Percentiles rank a stretch among this genome's conserved stretches.
Evolutionary conservation across 2,113 vertebrate species (phyloP).

Genomic region (Limanda limanda): DNA sequence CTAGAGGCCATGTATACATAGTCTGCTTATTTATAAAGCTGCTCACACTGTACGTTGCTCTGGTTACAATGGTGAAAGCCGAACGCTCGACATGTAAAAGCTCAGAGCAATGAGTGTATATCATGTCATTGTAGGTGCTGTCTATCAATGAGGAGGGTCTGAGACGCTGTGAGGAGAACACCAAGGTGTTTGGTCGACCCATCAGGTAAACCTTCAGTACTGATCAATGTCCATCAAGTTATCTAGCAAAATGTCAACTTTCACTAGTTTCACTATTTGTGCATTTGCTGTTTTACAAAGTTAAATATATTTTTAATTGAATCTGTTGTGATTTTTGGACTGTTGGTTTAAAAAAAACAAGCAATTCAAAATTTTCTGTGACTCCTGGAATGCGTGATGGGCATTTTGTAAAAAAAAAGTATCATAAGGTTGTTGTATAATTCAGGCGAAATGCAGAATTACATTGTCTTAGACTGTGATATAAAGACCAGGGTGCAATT

Average conservation of each 20-base stretch:
- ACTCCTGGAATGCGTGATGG: not conserved
- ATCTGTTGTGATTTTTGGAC: not conserved
- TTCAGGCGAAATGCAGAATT: too few species aligned
- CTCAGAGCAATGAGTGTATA: not conserved
- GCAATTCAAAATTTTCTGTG: not conserved
- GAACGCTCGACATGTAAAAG: not conserved
- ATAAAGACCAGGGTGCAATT: not conserved
- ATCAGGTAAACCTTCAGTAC: constrained; percentile 86
- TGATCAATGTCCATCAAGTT: not conserved
- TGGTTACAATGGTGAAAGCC: not conserved
- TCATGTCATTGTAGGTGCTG: constrained; percentile 84
- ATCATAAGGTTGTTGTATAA: too few species aligned
- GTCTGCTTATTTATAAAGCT: constrained; percentile 11
- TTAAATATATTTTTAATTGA: not conserved
- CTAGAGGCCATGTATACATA: constrained; percentile 20
- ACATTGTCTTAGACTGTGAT: not conserved
- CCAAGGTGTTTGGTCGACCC: constrained; percentile 94
- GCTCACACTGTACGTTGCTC: not conserved
- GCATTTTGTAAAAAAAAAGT: too few species aligned
- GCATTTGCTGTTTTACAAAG: not conserved
- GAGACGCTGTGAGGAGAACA: constrained; percentile 94
- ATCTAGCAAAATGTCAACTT: not conserved
- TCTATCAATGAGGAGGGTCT: constrained; percentile 97
- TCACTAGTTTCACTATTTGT: not conserved
- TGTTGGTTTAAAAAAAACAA: not conserved